Conservation (phyloP, 2,113 vertebrate species). For the Spea bombifrons region DNA sequence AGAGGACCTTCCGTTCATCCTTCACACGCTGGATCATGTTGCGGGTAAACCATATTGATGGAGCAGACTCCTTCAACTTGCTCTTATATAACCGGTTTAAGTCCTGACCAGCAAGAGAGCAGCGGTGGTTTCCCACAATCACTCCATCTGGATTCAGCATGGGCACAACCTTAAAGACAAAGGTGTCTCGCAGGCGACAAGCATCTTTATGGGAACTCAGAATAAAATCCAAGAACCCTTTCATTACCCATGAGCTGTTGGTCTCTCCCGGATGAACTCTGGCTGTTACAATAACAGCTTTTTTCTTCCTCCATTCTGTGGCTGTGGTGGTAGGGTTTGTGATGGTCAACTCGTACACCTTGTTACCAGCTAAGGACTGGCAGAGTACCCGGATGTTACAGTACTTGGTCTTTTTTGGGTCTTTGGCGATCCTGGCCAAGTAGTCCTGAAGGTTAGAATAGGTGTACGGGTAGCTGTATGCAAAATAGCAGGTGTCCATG, state of each 20-base stretch:
- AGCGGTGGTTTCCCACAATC: constrained; percentile 70
- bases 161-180: constrained; percentile 68
- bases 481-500: constrained; percentile 70
- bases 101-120: constrained; percentile 65
- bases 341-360: constrained; percentile 65
- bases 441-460: constrained; percentile 66
- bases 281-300: constrained; percentile 61
- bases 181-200: constrained; percentile 59
- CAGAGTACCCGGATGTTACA: constrained; percentile 67
- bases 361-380: constrained; percentile 64
- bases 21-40: constrained; percentile 67
- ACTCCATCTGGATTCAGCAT: constrained; percentile 71
- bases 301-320: constrained; percentile 52
- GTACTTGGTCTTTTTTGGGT: constrained; percentile 60
- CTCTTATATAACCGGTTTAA: constrained; percentile 68
- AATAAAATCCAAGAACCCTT: constrained; percentile 71
- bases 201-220: constrained; percentile 63
- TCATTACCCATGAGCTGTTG: constrained; percentile 73
- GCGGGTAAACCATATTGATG: constrained; percentile 64
- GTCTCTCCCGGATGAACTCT: constrained; percentile 68
- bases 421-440: constrained; percentile 54
- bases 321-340: constrained; percentile 53
- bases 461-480: constrained; percentile 68
- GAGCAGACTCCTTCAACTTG: constrained; percentile 60
- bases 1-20: constrained; percentile 62